These are phyloP conservation scores for Spodoptera frugiperda DNA, from an alignment of 1,140 invertebrate genomes.

Conservation along the genomic window DNA sequence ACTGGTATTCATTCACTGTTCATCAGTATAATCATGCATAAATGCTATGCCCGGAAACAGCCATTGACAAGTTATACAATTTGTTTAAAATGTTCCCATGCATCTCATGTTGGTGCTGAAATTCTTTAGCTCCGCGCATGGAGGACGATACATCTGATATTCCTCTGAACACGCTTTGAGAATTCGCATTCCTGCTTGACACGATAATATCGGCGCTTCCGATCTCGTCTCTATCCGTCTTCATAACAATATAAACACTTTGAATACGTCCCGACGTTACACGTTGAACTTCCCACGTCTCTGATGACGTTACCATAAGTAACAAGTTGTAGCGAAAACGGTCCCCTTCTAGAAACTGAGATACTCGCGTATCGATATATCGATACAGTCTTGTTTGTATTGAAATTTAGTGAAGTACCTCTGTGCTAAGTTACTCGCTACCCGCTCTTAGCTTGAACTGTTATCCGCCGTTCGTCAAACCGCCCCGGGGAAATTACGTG, in stretches of 20 bases:
- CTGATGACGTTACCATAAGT: constrained; percentile 44
- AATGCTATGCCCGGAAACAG: constrained; percentile 14
- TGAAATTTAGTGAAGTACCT: constrained; percentile 42
- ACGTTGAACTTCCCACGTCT: constrained; percentile 47
- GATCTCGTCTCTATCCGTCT: constrained; percentile 43
- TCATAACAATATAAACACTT: constrained; percentile 46
- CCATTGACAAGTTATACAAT: constrained; percentile 28
- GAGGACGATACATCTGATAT: constrained; percentile 11
- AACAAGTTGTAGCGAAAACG: constrained; percentile 49
- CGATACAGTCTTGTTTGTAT: constrained; percentile 15
- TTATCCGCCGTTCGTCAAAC: constrained; percentile 56
- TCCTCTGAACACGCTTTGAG: not conserved
- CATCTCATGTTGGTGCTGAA: not conserved
- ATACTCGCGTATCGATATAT: constrained; percentile 26
- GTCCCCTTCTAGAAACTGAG: constrained; percentile 44
- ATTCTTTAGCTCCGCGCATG: not conserved
- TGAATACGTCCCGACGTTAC: constrained; percentile 45
- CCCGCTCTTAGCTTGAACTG: constrained; percentile 54
- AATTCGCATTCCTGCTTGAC: constrained; percentile 29
- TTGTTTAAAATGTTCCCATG: constrained; percentile 18
- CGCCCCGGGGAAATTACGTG: constrained; percentile 71
- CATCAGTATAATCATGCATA: constrained; percentile 15
- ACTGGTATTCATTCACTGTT: constrained; percentile 43
- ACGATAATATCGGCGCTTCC: constrained; percentile 43
- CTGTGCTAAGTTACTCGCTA: constrained; percentile 50